Percentiles rank a stretch among this genome's conserved stretches.
Conservation (phyloP, 1,140 invertebrate species). For the Drosophila repletoides region DNA sequence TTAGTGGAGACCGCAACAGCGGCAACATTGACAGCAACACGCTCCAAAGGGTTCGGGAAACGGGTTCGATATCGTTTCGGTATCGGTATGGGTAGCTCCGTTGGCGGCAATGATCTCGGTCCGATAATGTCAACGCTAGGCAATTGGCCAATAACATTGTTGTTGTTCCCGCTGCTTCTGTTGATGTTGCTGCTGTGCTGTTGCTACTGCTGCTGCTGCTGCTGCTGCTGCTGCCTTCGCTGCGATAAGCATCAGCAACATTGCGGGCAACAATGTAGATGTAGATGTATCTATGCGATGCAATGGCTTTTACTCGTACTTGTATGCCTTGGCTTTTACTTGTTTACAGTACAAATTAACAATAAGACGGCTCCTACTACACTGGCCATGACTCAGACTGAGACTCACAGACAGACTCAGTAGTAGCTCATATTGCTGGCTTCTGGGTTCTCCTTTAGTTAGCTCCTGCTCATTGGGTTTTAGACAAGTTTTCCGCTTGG, state of each 20-base stretch:
- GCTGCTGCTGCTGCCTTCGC: slow-evolving; percentile 13
- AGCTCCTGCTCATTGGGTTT: slow-evolving; percentile 22
- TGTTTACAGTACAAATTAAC: slow-evolving; percentile 78
- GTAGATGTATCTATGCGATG: slow-evolving; percentile 55
- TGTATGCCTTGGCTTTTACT: slow-evolving; percentile 20
- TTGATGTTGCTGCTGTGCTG: slow-evolving; percentile 16
- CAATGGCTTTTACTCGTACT: slow-evolving; percentile 14
- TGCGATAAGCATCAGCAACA: slow-evolving; percentile 73
- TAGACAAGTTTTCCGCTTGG: slow-evolving; percentile 42
- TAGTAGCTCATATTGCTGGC: slow-evolving; percentile 52
- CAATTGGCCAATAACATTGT: slow-evolving; percentile 79
- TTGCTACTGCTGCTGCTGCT: slow-evolving; percentile 16
- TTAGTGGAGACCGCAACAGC: slow-evolving; percentile 30
- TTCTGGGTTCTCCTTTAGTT: slow-evolving; percentile 6
- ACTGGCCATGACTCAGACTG: slow-evolving; percentile 36
- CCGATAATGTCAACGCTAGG: slow-evolving; percentile 79
- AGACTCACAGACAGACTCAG: background rate
- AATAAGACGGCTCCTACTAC: slow-evolving; percentile 52
- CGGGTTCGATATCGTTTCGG: slow-evolving; percentile 24
- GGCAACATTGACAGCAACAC: slow-evolving; percentile 76
- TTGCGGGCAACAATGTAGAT: slow-evolving; percentile 72
- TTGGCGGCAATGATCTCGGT: slow-evolving; percentile 68
- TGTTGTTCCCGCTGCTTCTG: slow-evolving; percentile 43
- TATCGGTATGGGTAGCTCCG: slow-evolving; percentile 33
- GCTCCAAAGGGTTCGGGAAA: slow-evolving; percentile 44